phyloP scores from a whole-genome alignment of 2,888 invertebrate species.

The Sinelater perroti region DNA sequence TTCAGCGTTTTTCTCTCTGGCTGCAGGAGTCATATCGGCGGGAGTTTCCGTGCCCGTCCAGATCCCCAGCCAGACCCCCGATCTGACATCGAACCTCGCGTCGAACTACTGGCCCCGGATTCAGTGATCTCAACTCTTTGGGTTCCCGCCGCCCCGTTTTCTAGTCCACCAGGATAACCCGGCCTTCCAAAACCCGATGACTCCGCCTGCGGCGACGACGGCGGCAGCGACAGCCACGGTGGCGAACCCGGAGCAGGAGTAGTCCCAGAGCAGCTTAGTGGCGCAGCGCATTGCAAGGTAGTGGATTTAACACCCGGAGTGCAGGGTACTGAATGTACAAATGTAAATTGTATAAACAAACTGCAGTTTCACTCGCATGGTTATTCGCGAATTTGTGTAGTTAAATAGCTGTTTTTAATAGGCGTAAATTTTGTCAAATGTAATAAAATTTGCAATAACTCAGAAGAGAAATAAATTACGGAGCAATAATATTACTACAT shows the following conservation, averaged over 20 bases:
- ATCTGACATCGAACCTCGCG: conserved; percentile 73
- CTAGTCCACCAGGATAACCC: conserved; percentile 73
- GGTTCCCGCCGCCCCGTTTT: conserved; percentile 80
- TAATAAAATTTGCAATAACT: conserved; percentile 32
- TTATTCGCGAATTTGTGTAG: conserved; percentile 36
- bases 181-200: conserved; percentile 67
- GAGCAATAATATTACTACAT: conserved; percentile 28
- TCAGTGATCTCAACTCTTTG: conserved; percentile 93
- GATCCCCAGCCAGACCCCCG: conserved; percentile 86
- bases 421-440: conserved; percentile 30
- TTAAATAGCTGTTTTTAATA: conserved; percentile 30
- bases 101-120: conserved; percentile 90
- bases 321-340: conserved; percentile 53
- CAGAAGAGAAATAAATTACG: conserved; percentile 26
- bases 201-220: conserved; percentile 62
- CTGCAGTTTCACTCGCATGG: too few species aligned
- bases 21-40: conserved; percentile 88
- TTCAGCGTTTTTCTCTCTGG: conserved; percentile 31
- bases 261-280: conserved; percentile 29
- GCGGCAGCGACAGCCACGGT: conserved; percentile 59
- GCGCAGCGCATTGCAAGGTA: conserved; percentile 1
- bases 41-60: conserved; percentile 92
- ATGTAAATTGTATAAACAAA: conserved; percentile 53
- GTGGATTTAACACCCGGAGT: conserved; percentile 45
- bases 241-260: conserved; percentile 57